Evolutionary conservation across 2,797 vertebrate genomes (phyloP).

Genomic region (Neostethus bicornis): DNA sequence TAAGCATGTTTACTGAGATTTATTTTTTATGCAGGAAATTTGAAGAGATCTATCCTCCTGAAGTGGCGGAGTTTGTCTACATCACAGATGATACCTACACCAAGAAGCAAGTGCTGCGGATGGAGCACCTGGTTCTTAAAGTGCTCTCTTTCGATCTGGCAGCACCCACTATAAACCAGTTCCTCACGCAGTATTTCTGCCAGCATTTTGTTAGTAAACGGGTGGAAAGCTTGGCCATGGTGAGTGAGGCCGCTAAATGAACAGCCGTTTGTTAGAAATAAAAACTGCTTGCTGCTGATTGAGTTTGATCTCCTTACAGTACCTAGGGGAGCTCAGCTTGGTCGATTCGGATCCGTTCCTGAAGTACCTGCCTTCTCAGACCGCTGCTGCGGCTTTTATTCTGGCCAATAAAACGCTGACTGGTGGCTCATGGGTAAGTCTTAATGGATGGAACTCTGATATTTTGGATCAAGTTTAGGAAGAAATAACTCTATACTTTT

Average conservation of each 20-base stretch:
- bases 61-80: constrained; percentile 98
- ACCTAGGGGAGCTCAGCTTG: constrained; percentile 92
- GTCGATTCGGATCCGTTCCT: constrained; percentile 94
- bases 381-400: constrained; percentile 88
- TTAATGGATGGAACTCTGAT: too few relatives aligned
- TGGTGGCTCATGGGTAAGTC: constrained; percentile 82
- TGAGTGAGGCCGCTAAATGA: too few relatives aligned
- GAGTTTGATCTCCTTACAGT: constrained; percentile 72
- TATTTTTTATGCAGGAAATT: constrained; percentile 86
- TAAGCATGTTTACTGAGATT: background rate
- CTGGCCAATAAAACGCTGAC: constrained; percentile 87
- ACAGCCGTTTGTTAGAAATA: background rate
- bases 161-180: constrained; percentile 94
- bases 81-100: constrained; percentile 99
- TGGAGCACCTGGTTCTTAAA: constrained; percentile 98
- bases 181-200: constrained; percentile 94
- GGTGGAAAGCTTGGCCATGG: constrained; percentile 92
- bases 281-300: background rate
- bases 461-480: too few relatives aligned
- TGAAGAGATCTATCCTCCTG: constrained; percentile 98
- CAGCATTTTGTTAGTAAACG: constrained; percentile 78
- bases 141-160: constrained; percentile 97
- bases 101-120: constrained; percentile 96
- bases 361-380: constrained; percentile 92
- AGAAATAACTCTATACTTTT: too few relatives aligned